Percentiles rank a stretch among this genome's conserved stretches.
phyloP scores from a whole-genome alignment of 2,113 vertebrate species.

The Gnathonemus longibarbis region DNA sequence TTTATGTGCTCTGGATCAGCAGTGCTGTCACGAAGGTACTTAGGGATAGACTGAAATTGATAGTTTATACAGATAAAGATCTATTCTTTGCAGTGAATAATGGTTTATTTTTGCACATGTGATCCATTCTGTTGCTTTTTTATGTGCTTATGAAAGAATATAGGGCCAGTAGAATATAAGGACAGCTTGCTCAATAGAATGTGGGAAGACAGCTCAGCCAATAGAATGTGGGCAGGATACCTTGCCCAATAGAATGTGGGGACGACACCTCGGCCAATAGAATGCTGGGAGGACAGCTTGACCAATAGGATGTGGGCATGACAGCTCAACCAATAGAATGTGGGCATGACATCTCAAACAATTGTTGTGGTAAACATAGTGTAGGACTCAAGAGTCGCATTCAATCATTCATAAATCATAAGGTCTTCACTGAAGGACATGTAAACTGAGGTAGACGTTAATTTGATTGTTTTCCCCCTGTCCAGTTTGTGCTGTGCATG shows the following conservation, averaged over 20 bases:
- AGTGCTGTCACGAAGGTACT: neutral
- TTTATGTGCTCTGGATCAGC: neutral
- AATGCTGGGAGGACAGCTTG: neutral
- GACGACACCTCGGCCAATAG: neutral
- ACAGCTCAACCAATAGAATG: neutral
- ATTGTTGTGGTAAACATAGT: neutral
- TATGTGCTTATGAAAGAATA: neutral
- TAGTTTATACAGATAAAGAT: slow-evolving; percentile 2
- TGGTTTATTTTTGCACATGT: neutral
- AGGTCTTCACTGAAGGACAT: neutral
- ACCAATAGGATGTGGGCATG: neutral
- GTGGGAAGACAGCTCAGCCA: neutral
- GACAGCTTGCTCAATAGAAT: neutral
- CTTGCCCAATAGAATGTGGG: neutral
- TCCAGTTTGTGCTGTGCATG: neutral
- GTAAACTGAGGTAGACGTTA: neutral
- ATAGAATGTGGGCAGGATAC: neutral
- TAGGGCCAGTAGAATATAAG: neutral
- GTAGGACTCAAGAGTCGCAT: neutral
- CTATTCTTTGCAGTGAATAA: neutral
- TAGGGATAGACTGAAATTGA: neutral
- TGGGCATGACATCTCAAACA: neutral
- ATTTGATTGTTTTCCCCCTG: neutral
- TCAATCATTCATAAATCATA: neutral
- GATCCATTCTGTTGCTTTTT: neutral